Evolutionary conservation across 92 coral and sea anemone species (phyloP).

Genomic region (Bergia puertoricense): DNA sequence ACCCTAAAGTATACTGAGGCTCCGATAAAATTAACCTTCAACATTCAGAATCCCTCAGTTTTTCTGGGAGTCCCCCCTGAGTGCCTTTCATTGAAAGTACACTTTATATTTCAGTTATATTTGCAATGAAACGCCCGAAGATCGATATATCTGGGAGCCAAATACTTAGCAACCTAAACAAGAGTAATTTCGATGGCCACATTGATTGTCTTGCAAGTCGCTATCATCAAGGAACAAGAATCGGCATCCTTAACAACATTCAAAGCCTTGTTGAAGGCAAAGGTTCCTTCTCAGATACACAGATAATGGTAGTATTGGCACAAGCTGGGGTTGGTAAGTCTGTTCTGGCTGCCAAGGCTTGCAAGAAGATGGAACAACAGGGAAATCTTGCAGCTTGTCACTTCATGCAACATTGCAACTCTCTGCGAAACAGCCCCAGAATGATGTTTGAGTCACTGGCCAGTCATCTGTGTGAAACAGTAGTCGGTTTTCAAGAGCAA

Average conservation of each 20-base stretch:
- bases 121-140: background rate
- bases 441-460: slow-evolving; percentile 46
- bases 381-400: slow-evolving; percentile 43
- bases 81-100: background rate
- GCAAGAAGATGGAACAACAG: slow-evolving; percentile 17
- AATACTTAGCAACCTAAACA: background rate
- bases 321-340: slow-evolving; percentile 47
- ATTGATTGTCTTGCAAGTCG: slow-evolving; percentile 17
- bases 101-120: background rate
- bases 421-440: slow-evolving; percentile 27
- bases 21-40: background rate
- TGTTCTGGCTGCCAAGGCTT: slow-evolving; percentile 39
- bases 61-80: too few species aligned
- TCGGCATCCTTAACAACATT: slow-evolving; percentile 4
- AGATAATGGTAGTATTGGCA: slow-evolving; percentile 23
- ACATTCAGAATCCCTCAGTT: too few species aligned
- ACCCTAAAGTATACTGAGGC: too few species aligned
- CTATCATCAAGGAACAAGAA: slow-evolving; percentile 38
- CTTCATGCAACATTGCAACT: slow-evolving; percentile 26
- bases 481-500: slow-evolving; percentile 1
- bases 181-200: slow-evolving; percentile 39
- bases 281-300: background rate
- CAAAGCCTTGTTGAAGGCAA: background rate
- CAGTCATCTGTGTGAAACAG: slow-evolving; percentile 20
- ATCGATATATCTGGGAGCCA: background rate